Evolutionary conservation across 1,140 invertebrate genomes (phyloP), one percentile per base, ranked within the genome.

Genomic region (Cotesia glomerata): DNA sequence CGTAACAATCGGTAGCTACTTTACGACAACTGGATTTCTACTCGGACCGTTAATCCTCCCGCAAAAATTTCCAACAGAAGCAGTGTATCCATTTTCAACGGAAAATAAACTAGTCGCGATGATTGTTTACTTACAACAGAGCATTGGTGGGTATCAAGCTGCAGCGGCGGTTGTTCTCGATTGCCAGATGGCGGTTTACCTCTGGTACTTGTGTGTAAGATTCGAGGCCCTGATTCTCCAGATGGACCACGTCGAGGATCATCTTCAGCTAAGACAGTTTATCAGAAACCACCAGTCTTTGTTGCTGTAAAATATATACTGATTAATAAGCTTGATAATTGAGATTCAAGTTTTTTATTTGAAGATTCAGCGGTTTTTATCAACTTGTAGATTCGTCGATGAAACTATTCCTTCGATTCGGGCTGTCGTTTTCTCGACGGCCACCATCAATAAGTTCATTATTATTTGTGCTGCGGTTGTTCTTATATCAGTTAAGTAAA

Each of bases 161-260:
- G 58, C 73, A 1, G 51, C 72, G 7, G 56, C 68, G 2, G 58
- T 77, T 4, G 68, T 66, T 5, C 11, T 78, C 0, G 78, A 77
- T 34, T 66, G 75, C 16, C 59, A 78, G 51, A 62, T 73, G 0
- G 77, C 76, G 13, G 39, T 79, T 16, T 54, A 78, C 8, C 62
- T 81, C 8, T 77, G 78, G 74, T 80, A 76, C 34, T 61, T 73
- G 3, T 73, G 71, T 7, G 80, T 77, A 0, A 73, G 74, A 59
- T 75, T 77, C 36, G 78, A 81, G 35, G 65, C 78, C 1, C 69
- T 79, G 7, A 61, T 62, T 5, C n/a, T 7, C 9, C 66, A 72
- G 56, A 52, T 77, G 0, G 35, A 72, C 4, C 14, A 16, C 0
- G 51, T 75, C 3, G 9, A 16, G 13, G 63, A 69, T 62, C 3